phyloP scores from a whole-genome alignment of 2,113 vertebrate genomes.

The Mustela nigripes region DNA sequence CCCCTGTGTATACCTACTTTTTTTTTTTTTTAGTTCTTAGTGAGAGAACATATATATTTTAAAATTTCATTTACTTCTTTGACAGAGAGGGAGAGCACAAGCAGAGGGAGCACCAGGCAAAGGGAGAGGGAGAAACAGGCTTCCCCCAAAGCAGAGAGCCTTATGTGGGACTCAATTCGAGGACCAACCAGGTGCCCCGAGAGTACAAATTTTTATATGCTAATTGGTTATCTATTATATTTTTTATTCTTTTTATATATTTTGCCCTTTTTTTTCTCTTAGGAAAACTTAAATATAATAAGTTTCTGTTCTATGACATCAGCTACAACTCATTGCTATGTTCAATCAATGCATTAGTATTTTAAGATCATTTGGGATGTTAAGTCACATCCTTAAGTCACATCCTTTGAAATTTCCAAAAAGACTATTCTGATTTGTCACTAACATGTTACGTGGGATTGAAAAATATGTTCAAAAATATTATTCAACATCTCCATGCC shows the following conservation, averaged over 20 bases:
- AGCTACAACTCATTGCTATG: neutral
- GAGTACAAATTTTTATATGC: neutral
- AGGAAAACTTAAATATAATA: neutral
- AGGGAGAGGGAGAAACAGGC: too few species aligned
- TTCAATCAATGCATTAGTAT: neutral
- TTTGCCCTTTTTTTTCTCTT: neutral
- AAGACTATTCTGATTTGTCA: slow-evolving; percentile 40
- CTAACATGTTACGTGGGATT: neutral
- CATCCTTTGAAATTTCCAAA: slow-evolving; percentile 17
- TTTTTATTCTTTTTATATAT: neutral
- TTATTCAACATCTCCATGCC: neutral
- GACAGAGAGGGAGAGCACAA: too few species aligned
- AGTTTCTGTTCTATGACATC: neutral
- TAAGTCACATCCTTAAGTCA: slow-evolving; percentile 40
- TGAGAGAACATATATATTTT: neutral
- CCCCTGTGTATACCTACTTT: neutral
- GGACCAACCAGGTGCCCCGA: too few species aligned
- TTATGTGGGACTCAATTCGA: too few species aligned
- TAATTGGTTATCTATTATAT: neutral
- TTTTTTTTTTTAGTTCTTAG: neutral
- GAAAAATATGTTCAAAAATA: neutral
- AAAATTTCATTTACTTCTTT: neutral
- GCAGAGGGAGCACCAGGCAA: too few species aligned
- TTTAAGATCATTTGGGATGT: slow-evolving; percentile 35
- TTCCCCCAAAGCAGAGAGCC: too few species aligned